Conservation (phyloP, 1,140 invertebrate species). For the Rhyacophila brunnea region DNA sequence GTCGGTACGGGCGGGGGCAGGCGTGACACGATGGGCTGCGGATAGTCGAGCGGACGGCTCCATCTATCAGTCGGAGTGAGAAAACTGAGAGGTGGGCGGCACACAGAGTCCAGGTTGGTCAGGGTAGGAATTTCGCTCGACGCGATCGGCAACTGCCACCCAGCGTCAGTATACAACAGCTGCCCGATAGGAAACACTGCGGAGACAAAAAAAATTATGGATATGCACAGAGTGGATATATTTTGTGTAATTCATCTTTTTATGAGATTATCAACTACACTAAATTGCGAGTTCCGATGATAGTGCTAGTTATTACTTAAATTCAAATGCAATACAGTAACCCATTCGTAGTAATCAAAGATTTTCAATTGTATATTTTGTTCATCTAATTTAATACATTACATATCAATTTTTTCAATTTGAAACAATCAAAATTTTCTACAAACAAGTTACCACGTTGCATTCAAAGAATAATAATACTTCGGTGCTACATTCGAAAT, state of each 20-base stretch:
- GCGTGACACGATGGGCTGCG: conserved; percentile 29
- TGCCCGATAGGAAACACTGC: conserved; percentile 51
- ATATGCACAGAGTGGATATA: background rate
- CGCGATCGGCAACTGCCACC: conserved; percentile 51
- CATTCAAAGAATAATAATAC: too few species aligned
- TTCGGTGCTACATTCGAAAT: too few species aligned
- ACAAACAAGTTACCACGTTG: too few species aligned
- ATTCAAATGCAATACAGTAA: too few species aligned
- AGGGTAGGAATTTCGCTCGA: conserved; percentile 26
- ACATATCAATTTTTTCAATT: too few species aligned
- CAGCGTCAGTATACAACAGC: conserved; percentile 60
- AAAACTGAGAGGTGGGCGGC: conserved; percentile 10
- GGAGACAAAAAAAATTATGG: conserved; percentile 4
- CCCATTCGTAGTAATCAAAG: too few species aligned
- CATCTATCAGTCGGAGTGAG: background rate
- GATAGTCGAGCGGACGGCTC: conserved; percentile 43
- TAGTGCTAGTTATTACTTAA: too few species aligned
- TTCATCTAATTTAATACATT: background rate
- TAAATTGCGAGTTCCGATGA: too few species aligned
- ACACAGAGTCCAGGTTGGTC: conserved; percentile 21
- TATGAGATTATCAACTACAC: background rate
- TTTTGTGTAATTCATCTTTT: background rate
- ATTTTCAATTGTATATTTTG: too few species aligned
- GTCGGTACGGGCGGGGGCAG: too few species aligned
- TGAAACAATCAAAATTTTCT: too few species aligned